These are phyloP conservation scores for Eupeodes luniger DNA, from an alignment of 2,888 invertebrate genomes.

Conservation along the genomic window DNA sequence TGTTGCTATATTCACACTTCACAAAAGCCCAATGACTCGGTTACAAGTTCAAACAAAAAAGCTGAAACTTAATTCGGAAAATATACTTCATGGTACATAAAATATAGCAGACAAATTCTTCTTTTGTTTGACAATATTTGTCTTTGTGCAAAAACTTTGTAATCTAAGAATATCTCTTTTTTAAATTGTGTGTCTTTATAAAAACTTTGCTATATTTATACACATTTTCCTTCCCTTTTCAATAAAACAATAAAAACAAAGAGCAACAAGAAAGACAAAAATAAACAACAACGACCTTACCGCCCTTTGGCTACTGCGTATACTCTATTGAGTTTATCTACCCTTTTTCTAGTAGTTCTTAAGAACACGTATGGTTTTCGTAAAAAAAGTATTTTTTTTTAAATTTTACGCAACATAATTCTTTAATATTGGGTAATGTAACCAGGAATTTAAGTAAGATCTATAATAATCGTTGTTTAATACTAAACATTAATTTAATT, in stretches of 20 bases:
- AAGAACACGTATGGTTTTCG: background rate
- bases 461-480: too few species aligned
- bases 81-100: background rate
- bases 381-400: background rate
- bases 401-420: too few species aligned
- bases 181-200: slow-evolving; percentile 16
- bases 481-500: too few species aligned
- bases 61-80: background rate
- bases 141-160: slow-evolving; percentile 13
- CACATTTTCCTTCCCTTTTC: background rate
- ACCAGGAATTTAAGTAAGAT: too few species aligned
- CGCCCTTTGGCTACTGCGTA: slow-evolving; percentile 31
- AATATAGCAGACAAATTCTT: background rate
- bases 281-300: slow-evolving; percentile 3
- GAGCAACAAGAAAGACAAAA: slow-evolving; percentile 39
- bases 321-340: background rate
- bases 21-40: slow-evolving; percentile 1
- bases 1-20: too few species aligned
- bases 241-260: slow-evolving; percentile 10
- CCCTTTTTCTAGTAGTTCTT: background rate
- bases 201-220: background rate
- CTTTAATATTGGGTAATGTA: too few species aligned
- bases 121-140: slow-evolving; percentile 33
- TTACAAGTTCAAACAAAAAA: background rate
- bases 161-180: slow-evolving; percentile 30